Evolutionary conservation across 1,140 invertebrate species (phyloP).

Genomic region (Leptonema lineaticorne): DNA sequence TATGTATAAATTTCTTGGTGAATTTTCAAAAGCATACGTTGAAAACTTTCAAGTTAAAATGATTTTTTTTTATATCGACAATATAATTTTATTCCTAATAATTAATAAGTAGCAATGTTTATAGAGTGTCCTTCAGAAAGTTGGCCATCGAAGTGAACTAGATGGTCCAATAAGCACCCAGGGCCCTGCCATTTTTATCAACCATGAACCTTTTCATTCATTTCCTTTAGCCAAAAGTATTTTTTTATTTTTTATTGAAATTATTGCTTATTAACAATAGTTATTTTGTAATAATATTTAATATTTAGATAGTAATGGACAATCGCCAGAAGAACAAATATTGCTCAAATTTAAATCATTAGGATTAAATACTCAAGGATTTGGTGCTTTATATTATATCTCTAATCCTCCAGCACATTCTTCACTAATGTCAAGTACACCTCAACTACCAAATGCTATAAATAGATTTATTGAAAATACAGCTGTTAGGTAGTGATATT

Average conservation of each 20-base stretch:
- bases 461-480: conserved; percentile 32
- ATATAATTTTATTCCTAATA: conserved; percentile 4
- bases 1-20: conserved; percentile 78
- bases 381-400: conserved; percentile 74
- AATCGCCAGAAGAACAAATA: conserved; percentile 69
- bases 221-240: conserved; percentile 55
- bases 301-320: conserved; percentile 39
- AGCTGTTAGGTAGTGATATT: conserved; percentile 25
- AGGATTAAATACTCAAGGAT: conserved; percentile 67
- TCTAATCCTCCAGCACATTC: conserved; percentile 15
- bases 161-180: conserved; percentile 55
- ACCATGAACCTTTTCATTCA: conserved; percentile 82
- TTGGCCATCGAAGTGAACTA: conserved; percentile 44
- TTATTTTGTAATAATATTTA: background rate
- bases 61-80: conserved; percentile 9
- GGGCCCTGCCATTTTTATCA: conserved; percentile 76
- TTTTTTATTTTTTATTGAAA: conserved; percentile 20
- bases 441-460: conserved; percentile 23
- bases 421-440: background rate
- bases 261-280: no score
- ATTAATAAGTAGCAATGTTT: conserved; percentile 2
- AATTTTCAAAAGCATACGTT: conserved; percentile 74
- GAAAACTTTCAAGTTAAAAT: conserved; percentile 63
- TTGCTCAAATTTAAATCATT: conserved; percentile 64
- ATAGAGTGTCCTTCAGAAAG: conserved; percentile 41